Conservation (phyloP, 2,113 vertebrate genomes). For the Numida meleagris region DNA sequence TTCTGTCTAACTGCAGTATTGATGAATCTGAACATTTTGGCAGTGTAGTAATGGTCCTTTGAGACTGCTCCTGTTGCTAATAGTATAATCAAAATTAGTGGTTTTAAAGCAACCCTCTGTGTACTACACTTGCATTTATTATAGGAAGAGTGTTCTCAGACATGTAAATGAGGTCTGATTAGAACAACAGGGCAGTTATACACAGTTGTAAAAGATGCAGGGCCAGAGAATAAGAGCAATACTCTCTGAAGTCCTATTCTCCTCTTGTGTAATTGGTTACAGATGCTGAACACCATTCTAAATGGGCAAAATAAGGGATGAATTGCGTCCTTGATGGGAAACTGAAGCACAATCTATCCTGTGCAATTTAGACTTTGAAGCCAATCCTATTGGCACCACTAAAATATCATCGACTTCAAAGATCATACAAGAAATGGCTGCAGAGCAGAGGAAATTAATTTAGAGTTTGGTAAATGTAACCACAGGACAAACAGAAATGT, state of each 20-base stretch:
- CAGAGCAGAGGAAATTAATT: not conserved
- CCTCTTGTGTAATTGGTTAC: not conserved
- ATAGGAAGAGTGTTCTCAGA: not conserved
- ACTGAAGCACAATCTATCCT: not conserved
- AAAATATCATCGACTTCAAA: not conserved
- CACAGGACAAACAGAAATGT: not conserved
- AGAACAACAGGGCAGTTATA: not conserved
- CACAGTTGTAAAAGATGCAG: not conserved
- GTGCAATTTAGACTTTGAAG: not conserved
- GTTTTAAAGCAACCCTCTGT: not conserved
- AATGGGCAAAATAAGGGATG: not conserved
- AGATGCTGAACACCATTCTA: not conserved
- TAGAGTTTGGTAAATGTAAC: not conserved
- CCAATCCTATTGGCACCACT: not conserved
- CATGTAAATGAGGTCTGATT: not conserved
- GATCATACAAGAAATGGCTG: not conserved
- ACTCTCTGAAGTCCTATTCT: not conserved
- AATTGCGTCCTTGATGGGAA: not conserved
- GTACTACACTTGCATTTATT: not conserved
- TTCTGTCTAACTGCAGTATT: not conserved
- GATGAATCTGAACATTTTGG: not conserved
- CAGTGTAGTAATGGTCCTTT: not conserved
- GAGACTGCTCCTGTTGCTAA: not conserved
- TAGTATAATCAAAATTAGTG: not conserved
- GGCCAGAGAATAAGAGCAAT: not conserved